phyloP scores from a whole-genome alignment of 2,797 vertebrate genomes.

The Anableps anableps region DNA sequence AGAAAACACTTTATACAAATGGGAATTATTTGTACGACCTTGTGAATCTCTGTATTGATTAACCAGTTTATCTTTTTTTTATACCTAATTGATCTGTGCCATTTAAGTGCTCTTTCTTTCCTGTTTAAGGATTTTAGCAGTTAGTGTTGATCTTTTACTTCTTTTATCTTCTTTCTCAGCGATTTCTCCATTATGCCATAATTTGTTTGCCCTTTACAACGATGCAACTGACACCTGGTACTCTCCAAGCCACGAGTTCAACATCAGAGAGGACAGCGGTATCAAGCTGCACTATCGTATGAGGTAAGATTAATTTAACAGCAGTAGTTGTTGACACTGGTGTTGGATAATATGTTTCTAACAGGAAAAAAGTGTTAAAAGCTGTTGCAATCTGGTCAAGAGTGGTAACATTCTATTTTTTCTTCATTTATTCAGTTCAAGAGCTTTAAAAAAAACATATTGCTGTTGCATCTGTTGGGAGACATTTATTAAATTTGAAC shows the following conservation, averaged over 20 bases:
- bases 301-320: slow-evolving; percentile 82
- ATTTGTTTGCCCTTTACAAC: slow-evolving; percentile 93
- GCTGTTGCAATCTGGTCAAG: background rate
- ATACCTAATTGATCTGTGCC: background rate
- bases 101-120: slow-evolving; percentile 1
- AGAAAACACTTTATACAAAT: background rate
- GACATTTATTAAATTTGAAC: background rate
- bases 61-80: background rate
- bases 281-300: slow-evolving; percentile 92
- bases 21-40: background rate
- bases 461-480: background rate
- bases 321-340: background rate
- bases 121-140: background rate
- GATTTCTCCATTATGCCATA: slow-evolving; percentile 95
- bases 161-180: slow-evolving; percentile 69
- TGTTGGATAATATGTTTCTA: slow-evolving; percentile 8
- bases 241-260: slow-evolving; percentile 89
- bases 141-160: slow-evolving; percentile 14
- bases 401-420: background rate
- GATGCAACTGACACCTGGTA: slow-evolving; percentile 88
- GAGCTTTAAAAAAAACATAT: background rate
- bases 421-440: background rate
- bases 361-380: background rate
- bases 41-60: background rate
- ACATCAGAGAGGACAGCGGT: slow-evolving; percentile 86